phyloP scores from a whole-genome alignment of 2,888 invertebrate species.

The Petrolisthes manimaculis region DNA sequence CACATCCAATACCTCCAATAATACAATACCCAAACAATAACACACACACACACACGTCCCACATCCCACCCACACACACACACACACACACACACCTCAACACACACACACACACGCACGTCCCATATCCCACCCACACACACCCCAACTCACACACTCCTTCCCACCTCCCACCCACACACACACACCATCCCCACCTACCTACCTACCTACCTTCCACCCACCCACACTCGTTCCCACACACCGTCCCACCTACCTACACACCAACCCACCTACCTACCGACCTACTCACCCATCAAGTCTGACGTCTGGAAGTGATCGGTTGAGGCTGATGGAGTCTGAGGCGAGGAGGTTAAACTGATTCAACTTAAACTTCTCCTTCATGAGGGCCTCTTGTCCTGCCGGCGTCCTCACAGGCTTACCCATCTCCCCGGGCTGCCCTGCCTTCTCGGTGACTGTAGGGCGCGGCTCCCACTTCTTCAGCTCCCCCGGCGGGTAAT shows the following conservation, averaged over 20 bases:
- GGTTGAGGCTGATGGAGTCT: slow-evolving; percentile 96
- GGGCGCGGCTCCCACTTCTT: slow-evolving; percentile 81
- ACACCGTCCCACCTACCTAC: neutral
- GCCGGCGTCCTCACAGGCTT: slow-evolving; percentile 88
- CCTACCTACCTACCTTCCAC: neutral
- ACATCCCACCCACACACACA: neutral
- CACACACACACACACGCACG: neutral
- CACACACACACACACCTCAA: neutral
- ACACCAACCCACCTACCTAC: neutral
- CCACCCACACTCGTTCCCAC: neutral
- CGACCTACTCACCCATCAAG: slow-evolving; percentile 83
- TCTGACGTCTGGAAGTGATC: slow-evolving; percentile 93
- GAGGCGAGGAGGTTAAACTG: slow-evolving; percentile 98
- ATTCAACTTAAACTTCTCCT: slow-evolving; percentile 97
- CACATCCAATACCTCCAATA: neutral
- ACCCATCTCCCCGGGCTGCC: slow-evolving; percentile 91
- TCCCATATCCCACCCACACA: neutral
- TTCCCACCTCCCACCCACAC: neutral
- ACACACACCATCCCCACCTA: neutral
- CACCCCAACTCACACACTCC: too few species aligned
- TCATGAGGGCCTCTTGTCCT: slow-evolving; percentile 87
- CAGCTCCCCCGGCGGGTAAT: slow-evolving; percentile 69
- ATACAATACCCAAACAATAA: neutral
- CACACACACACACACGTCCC: neutral
- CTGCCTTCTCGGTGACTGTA: slow-evolving; percentile 77